These are phyloP conservation scores for Mercenaria mercenaria DNA, from an alignment of 1,140 invertebrate species.

Conservation along the genomic window DNA sequence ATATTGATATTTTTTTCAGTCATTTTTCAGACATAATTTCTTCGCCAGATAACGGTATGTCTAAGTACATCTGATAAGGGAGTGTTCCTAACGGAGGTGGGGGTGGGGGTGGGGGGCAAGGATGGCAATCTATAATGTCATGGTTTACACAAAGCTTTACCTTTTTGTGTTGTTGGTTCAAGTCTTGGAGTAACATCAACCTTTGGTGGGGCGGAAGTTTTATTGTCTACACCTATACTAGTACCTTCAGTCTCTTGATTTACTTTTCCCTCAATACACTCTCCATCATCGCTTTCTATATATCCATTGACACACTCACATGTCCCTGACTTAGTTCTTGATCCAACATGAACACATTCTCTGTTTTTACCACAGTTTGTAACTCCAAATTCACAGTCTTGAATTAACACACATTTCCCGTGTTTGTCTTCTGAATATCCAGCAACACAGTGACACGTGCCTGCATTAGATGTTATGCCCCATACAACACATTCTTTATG, in stretches of 20 bases:
- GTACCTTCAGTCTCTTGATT: not conserved
- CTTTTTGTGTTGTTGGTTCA: not conserved
- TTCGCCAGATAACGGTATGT: too few species aligned
- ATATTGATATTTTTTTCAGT: too few species aligned
- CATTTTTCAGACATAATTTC: too few species aligned
- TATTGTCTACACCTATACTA: slow-evolving; percentile 46
- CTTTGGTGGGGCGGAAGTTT: not conserved
- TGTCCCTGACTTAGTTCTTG: slow-evolving; percentile 50
- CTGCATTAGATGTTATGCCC: slow-evolving; percentile 38
- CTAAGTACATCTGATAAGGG: too few species aligned
- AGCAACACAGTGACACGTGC: slow-evolving; percentile 67
- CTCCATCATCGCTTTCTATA: slow-evolving; percentile 27
- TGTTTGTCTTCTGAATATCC: slow-evolving; percentile 47
- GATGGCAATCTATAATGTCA: too few species aligned
- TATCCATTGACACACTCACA: slow-evolving; percentile 68
- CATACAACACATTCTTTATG: slow-evolving; percentile 60
- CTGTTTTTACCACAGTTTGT: slow-evolving; percentile 54
- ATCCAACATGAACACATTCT: slow-evolving; percentile 43
- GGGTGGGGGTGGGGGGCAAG: too few species aligned
- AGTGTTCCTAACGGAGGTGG: too few species aligned
- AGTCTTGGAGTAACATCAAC: not conserved
- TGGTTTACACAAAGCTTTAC: too few species aligned
- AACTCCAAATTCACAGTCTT: slow-evolving; percentile 44
- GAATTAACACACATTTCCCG: slow-evolving; percentile 62
- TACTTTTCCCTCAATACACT: slow-evolving; percentile 48